Evolutionary conservation across 2,797 vertebrate species (phyloP).

Genomic region (Cossypha dichroa): DNA sequence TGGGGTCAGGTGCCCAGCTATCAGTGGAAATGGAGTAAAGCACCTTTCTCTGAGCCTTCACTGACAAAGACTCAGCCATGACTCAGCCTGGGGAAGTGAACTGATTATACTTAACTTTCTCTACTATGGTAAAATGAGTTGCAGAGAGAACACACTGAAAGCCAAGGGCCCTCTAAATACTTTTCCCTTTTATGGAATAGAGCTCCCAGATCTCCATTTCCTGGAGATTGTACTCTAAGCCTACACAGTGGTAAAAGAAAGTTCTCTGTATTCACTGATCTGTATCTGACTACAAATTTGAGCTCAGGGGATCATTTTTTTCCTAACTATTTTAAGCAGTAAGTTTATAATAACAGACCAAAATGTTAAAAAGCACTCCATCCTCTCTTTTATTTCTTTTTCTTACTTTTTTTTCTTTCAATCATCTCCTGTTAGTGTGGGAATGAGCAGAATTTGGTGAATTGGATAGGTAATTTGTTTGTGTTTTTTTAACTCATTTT

Average conservation of each 20-base stretch:
- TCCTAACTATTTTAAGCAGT: conserved; percentile 76
- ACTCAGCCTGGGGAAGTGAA: conserved; percentile 57
- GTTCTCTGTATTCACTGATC: conserved; percentile 64
- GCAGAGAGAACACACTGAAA: conserved; percentile 48
- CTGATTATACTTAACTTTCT: conserved; percentile 40
- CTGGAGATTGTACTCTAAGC: conserved; percentile 73
- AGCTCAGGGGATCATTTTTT: conserved; percentile 62
- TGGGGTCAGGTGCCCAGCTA: not conserved
- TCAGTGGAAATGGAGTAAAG: conserved; percentile 24
- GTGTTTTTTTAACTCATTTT: not conserved
- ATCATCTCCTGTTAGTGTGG: conserved; percentile 15
- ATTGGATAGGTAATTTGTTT: not conserved
- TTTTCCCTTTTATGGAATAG: conserved; percentile 81
- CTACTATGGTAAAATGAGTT: conserved; percentile 63
- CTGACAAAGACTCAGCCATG: not conserved
- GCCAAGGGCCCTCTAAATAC: conserved; percentile 72
- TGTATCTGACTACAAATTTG: conserved; percentile 65
- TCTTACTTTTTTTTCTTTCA: not conserved
- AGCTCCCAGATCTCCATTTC: conserved; percentile 73
- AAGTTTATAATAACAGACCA: conserved; percentile 70
- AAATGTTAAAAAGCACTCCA: conserved; percentile 45
- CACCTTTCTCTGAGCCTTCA: not conserved
- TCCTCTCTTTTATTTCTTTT: not conserved
- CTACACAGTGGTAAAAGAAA: conserved; percentile 62
- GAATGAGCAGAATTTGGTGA: not conserved